Base-by-base conservation (phyloP, 92 coral and sea anemone genomes). In the Umimayanthus chanpuru region DNA sequence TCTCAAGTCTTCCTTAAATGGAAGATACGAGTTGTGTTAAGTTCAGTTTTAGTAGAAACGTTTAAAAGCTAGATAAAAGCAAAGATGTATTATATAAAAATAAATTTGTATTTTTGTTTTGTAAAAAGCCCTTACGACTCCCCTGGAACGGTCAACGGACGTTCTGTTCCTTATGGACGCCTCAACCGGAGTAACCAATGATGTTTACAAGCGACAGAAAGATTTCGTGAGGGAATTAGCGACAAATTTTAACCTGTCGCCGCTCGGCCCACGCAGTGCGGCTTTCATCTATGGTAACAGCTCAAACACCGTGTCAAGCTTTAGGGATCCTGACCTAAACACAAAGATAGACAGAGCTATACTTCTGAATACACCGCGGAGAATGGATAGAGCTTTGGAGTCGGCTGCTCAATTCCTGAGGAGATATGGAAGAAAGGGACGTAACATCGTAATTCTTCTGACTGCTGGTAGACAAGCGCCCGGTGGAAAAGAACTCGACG, bases 91-190 rank as follows among this genome's bases (percentile, higher is more conserved):
- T 56, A 14, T 3, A 56, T 9, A 14, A 56, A 73, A 14, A n/a
- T 75, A 39, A 30, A 30, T 5, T 61, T 61, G 15, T 61, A 5
- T 47, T 49, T 10, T 18, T 78, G 80, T 85, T 86, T 0, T n/a
- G 16, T 28, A 7, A 18, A 65, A 82, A 74, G 89, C 72, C 21
- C 88, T 90, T 65, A 89, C 90, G 64, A 75, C 85, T 28, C 88
- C 72, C 39, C 66, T 88, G 70, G 88, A 88, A 28, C 87, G 81
- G 23, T 47, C 79, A 32, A 85, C 96, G 23, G 98, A 96, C 72
- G 88, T 96, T 65, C 78, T 95, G 5, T 96, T 96, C 86, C 88
- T 94, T 28, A 79, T 91, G 81, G 98, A 95, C 73, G 94, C 98
- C 10, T 95, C 98, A 76, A 71, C 88, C 21, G 92, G 88, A 4